Evolutionary conservation across 2,888 invertebrate species (phyloP), one percentile per base, ranked within the genome.

Genomic region (Acrocyrtus sp.): DNA sequence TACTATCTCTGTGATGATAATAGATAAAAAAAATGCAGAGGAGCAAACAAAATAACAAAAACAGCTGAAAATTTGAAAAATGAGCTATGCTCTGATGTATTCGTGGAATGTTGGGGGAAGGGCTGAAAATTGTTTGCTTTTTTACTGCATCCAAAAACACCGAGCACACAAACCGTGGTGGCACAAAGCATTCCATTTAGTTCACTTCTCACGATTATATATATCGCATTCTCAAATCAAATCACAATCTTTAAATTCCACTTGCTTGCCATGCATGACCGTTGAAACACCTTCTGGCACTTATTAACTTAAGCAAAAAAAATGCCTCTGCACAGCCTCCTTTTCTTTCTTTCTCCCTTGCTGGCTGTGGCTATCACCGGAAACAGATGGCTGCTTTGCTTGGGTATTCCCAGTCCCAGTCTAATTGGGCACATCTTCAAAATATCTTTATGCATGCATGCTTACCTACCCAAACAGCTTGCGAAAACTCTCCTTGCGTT

Each of bases 311-410:
- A 15, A 6, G 6, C 6, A 39, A 39, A 10, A 15, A 10, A 39
- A 39, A n/a, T 45, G 45, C 45, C 19, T 45, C 15, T 45, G 17
- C 19, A 45, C 45, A 45, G n/a, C 6, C 6, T 39, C 8, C 39
- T 10, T 39, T 6, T 39, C 15, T 39, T 39, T 39, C 15, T 39
- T 39, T 10, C 8, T 39, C 39, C 39, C 8, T 6, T 45, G 45
- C 45, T 10, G 19, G 5, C 17, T 45, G 5, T 19, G 8, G 15
- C 17, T 4, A 5, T 45, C 12, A 70, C 70, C 70, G 70, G 70
- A 70, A 70, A 47, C 70, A 70, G 70, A 70, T 70, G 70, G 70
- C 50, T 56, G 54, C 21, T 54, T 26, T 58, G 51, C 63, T 54
- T 70, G 62, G 70, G 62, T 54, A 62, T 54, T 57, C 54, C 62